A percentile compares a stretch with the other conserved stretches of the same genome.
phyloP scores from a whole-genome alignment of 2,888 invertebrate genomes.

The Parnassius mnemosyne region DNA sequence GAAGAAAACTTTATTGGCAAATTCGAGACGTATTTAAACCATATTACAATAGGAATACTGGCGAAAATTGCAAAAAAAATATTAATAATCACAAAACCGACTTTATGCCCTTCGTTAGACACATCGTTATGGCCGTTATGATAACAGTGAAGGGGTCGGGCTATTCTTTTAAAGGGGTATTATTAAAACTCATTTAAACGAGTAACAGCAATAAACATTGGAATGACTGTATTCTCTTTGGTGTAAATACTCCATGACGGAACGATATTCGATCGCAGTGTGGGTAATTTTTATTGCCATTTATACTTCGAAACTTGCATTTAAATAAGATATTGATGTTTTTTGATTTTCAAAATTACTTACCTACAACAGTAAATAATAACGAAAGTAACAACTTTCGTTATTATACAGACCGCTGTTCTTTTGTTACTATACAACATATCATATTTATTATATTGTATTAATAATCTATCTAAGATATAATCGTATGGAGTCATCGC shows the following conservation, averaged over 20 bases:
- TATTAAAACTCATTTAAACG: constrained; percentile 26
- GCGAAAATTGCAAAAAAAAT: neutral
- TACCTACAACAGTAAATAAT: too few relatives aligned
- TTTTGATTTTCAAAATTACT: too few relatives aligned
- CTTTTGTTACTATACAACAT: too few relatives aligned
- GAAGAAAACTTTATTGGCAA: too few relatives aligned
- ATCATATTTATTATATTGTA: too few relatives aligned
- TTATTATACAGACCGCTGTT: too few relatives aligned
- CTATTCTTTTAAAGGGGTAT: constrained; percentile 23
- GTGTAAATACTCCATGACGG: neutral
- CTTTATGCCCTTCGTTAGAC: constrained; percentile 23
- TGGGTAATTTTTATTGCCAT: neutral
- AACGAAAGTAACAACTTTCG: too few relatives aligned
- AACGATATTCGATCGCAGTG: neutral
- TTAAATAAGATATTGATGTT: too few relatives aligned
- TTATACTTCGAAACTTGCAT: neutral
- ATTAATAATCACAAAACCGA: constrained; percentile 14
- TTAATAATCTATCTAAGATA: too few relatives aligned
- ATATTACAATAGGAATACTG: neutral
- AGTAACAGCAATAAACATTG: constrained; percentile 19
- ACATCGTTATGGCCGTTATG: constrained; percentile 24
- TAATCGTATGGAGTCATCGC: too few relatives aligned
- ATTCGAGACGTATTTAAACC: neutral
- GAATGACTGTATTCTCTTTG: constrained; percentile 18
- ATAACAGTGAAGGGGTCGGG: constrained; percentile 25